A percentile compares a stretch with the other conserved stretches of the same genome.
Evolutionary conservation across 2,797 vertebrate genomes (phyloP).

Genomic region (Hydrocynus forskahlii): DNA sequence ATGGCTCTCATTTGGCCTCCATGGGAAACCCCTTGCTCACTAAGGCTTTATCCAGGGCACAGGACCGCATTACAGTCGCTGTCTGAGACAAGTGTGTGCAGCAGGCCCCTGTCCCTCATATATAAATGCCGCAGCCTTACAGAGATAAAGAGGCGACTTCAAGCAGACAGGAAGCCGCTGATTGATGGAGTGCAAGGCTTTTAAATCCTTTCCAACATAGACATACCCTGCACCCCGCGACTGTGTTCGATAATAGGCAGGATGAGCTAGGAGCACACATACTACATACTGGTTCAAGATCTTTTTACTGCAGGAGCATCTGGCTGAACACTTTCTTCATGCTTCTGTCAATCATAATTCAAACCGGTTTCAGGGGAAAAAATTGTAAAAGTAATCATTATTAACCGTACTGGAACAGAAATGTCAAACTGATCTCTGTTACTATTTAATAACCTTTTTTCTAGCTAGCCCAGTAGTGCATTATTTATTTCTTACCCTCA

Average conservation of each 20-base stretch:
- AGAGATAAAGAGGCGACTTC: constrained; percentile 35
- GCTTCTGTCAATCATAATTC: not conserved
- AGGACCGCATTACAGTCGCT: constrained; percentile 25
- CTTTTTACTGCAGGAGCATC: not conserved
- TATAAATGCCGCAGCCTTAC: constrained; percentile 17
- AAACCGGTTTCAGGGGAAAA: no score
- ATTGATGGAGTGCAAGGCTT: constrained; percentile 40
- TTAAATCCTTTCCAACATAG: constrained; percentile 37
- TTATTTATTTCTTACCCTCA: no score
- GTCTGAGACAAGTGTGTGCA: constrained; percentile 22
- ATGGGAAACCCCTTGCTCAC: constrained; percentile 13
- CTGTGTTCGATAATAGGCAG: not conserved
- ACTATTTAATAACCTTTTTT: no score
- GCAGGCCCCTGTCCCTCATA: constrained; percentile 35
- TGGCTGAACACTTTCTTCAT: no score
- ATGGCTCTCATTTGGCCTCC: constrained; percentile 16
- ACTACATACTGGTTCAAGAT: not conserved
- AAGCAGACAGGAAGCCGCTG: constrained; percentile 33
- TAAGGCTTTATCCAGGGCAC: constrained; percentile 21
- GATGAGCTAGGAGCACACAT: not conserved
- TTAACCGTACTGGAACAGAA: no score
- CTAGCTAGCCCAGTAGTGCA: no score
- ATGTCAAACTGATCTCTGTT: no score
- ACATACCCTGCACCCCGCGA: not conserved
- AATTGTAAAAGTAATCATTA: no score